Evolutionary conservation across 2,797 vertebrate genomes (phyloP).

Genomic region (Peromyscus nudipes): DNA sequence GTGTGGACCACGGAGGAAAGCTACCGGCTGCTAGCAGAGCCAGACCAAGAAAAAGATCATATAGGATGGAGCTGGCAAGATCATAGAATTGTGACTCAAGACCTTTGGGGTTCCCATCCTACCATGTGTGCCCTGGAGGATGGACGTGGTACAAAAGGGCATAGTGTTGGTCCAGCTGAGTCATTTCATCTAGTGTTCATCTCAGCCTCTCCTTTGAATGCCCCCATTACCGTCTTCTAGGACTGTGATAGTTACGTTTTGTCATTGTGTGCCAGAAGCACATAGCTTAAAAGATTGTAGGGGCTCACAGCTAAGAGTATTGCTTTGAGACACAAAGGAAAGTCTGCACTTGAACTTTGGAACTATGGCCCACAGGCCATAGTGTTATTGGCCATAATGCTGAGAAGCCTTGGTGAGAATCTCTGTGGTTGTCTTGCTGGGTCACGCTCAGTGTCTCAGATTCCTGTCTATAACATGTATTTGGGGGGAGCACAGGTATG

Average conservation of each 20-base stretch:
- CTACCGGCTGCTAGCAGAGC: background rate
- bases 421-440: background rate
- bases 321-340: background rate
- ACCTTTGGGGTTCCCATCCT: background rate
- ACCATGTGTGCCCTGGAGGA: background rate
- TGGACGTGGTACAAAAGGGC: no score
- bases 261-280: background rate
- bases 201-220: background rate
- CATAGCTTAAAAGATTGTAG: background rate
- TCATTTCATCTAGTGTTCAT: background rate
- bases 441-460: background rate
- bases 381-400: fast-evolving
- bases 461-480: background rate
- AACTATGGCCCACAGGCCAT: background rate
- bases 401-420: background rate
- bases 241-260: background rate
- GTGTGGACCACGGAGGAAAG: background rate
- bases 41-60: background rate
- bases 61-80: background rate
- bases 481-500: background rate
- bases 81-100: background rate
- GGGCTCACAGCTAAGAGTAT: background rate
- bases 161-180: background rate
- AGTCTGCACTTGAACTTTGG: background rate
- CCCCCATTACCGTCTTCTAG: background rate